phyloP scores from a whole-genome alignment of 1,140 invertebrate genomes.

The Tetramorium parvispinum region DNA sequence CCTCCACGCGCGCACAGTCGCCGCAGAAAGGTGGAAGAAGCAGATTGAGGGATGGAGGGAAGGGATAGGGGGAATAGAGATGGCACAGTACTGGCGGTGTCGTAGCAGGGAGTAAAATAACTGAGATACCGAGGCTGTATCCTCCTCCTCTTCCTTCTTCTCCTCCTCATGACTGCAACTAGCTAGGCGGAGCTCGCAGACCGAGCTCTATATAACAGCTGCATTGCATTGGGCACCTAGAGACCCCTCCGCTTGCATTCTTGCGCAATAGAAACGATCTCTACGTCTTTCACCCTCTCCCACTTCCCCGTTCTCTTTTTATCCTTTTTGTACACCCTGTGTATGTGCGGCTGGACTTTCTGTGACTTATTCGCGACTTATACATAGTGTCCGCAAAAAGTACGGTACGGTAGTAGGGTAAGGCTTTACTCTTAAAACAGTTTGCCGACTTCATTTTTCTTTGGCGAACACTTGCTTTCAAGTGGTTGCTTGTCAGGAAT shows the following conservation, averaged over 20 bases:
- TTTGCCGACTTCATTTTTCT: conserved; percentile 31
- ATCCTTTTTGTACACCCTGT: not conserved
- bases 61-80: conserved; percentile 73
- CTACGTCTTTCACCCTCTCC: conserved; percentile 42
- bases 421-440: conserved; percentile 20
- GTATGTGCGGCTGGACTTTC: not conserved
- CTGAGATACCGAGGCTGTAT: conserved; percentile 63
- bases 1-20: conserved; percentile 59
- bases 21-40: conserved; percentile 59
- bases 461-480: not conserved
- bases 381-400: conserved; percentile 10
- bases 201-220: conserved; percentile 70
- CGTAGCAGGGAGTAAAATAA: conserved; percentile 77
- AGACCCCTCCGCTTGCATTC: conserved; percentile 68
- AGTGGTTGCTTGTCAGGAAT: not conserved
- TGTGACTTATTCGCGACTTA: conserved; percentile 5
- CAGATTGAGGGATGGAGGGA: conserved; percentile 46
- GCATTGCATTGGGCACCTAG: conserved; percentile 70
- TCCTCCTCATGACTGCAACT: conserved; percentile 71
- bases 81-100: conserved; percentile 78
- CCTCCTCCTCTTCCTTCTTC: conserved; percentile 73
- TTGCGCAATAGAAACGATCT: conserved; percentile 70
- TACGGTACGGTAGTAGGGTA: not conserved
- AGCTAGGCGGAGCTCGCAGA: conserved; percentile 79
- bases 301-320: conserved; percentile 12